Conservation (phyloP, 2,888 invertebrate species). For the Rhagium mordax region DNA sequence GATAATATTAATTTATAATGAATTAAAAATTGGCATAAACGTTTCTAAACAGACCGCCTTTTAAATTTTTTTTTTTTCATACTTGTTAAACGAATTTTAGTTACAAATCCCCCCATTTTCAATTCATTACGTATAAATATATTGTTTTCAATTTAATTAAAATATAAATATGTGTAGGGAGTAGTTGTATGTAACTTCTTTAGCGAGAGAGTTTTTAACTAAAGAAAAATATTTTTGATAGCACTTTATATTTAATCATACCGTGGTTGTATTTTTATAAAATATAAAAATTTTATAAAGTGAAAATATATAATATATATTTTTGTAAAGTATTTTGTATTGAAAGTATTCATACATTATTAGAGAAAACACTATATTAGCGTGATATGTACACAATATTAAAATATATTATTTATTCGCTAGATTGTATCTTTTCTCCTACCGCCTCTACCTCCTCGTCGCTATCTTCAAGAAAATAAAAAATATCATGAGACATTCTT, state of each 20-base stretch:
- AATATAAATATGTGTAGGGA: no score
- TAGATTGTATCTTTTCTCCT: not conserved
- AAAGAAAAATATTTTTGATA: not conserved
- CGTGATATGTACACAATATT: constrained; percentile 11
- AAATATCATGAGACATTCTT: not conserved
- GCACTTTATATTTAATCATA: not conserved
- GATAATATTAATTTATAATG: no score
- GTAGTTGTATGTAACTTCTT: not conserved
- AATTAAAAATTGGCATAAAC: no score
- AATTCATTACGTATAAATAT: no score
- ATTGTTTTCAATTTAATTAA: no score
- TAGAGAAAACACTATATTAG: constrained; percentile 26
- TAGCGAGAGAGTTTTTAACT: not conserved
- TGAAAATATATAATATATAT: no score
- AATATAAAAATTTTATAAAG: no score
- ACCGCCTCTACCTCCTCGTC: not conserved
- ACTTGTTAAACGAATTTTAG: no score
- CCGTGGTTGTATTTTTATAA: not conserved
- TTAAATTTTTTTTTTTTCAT: no score
- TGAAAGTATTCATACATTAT: not conserved
- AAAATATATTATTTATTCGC: constrained; percentile 21
- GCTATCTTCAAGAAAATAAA: not conserved
- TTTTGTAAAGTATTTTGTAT: constrained; percentile 3
- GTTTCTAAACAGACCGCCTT: no score
- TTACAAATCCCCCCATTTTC: no score